Conservation (phyloP, 2,797 vertebrate species). For the Gymnothorax javanicus region DNA sequence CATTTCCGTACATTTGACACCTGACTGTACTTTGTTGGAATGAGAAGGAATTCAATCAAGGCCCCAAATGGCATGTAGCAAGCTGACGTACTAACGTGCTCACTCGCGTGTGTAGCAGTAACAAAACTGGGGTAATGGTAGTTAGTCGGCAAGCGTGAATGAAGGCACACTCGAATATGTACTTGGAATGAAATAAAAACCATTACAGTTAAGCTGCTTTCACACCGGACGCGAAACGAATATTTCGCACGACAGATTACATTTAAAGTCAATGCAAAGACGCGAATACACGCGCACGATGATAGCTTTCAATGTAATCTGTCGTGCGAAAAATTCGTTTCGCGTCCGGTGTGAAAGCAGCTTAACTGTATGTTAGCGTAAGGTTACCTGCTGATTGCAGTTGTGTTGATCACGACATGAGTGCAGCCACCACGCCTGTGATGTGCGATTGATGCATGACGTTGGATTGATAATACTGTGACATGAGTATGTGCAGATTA, state of each 20-base stretch:
- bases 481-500: not conserved
- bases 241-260: too few species aligned
- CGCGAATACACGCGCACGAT: too few species aligned
- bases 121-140: not conserved
- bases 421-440: not conserved
- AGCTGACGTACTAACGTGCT: not conserved
- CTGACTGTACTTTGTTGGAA: conserved; percentile 35
- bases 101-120: not conserved
- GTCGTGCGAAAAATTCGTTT: too few species aligned
- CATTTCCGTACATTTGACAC: conserved; percentile 16
- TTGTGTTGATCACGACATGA: not conserved
- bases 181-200: not conserved
- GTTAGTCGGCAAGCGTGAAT: too few species aligned
- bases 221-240: too few species aligned
- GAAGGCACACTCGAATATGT: not conserved
- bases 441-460: not conserved
- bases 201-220: too few species aligned
- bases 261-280: too few species aligned
- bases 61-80: conserved; percentile 32
- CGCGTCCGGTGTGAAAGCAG: too few species aligned
- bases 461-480: not conserved
- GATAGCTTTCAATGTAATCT: too few species aligned
- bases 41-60: conserved; percentile 40
- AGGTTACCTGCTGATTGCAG: not conserved
- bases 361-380: not conserved